Evolutionary conservation across 2,888 invertebrate species (phyloP).

Genomic region (Teleogryllus oceanicus): DNA sequence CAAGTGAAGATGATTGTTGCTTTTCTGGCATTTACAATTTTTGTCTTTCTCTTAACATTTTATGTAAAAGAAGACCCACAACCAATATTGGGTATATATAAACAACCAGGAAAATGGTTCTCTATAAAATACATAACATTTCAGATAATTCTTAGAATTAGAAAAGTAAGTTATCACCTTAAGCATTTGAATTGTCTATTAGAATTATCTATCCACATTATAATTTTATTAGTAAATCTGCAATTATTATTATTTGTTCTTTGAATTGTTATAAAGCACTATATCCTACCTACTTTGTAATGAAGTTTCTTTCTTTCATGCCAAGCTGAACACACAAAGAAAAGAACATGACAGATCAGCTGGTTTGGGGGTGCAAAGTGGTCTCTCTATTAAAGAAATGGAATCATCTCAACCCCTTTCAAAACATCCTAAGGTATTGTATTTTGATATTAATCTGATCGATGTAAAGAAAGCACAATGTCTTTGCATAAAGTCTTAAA

Average conservation of each 20-base stretch:
- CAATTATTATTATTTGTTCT: slow-evolving; percentile 22
- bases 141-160: slow-evolving; percentile 52
- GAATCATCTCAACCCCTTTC: slow-evolving; percentile 60
- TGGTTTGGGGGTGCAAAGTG: slow-evolving; percentile 26
- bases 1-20: too few species aligned
- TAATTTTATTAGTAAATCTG: slow-evolving; percentile 24
- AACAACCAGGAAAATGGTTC: slow-evolving; percentile 61
- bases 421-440: slow-evolving; percentile 53
- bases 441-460: not conserved
- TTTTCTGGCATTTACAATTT: not conserved
- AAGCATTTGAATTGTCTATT: not conserved
- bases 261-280: not conserved
- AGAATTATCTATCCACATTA: slow-evolving; percentile 45
- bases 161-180: slow-evolving; percentile 50
- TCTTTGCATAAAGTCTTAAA: slow-evolving; percentile 25
- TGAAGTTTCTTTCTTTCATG: not conserved
- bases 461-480: not conserved
- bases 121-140: slow-evolving; percentile 59
- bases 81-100: slow-evolving; percentile 59
- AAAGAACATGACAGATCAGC: slow-evolving; percentile 42
- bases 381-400: slow-evolving; percentile 49
- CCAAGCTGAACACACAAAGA: not conserved
- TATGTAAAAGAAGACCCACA: slow-evolving; percentile 18
- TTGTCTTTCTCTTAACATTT: slow-evolving; percentile 3
- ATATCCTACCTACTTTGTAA: too few species aligned